Evolutionary conservation across 2,888 invertebrate species (phyloP).

Genomic region (Sussaba pulchella): DNA sequence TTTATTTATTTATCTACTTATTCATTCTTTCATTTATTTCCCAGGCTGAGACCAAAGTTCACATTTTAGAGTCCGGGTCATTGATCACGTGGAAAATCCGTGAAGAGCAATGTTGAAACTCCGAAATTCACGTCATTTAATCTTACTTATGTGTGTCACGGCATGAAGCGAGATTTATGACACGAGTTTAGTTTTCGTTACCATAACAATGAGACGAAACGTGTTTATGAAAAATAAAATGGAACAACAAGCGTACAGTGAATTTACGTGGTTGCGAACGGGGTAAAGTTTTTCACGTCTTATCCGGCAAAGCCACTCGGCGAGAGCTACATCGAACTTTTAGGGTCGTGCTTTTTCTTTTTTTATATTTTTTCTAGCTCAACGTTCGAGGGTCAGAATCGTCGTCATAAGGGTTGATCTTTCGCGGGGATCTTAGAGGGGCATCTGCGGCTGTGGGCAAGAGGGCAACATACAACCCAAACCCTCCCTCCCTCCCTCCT

Average conservation of each 20-base stretch:
- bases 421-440: conserved; percentile 56
- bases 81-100: neutral
- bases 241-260: neutral
- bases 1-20: no score
- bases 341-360: conserved; percentile 10
- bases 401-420: conserved; percentile 74
- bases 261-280: neutral
- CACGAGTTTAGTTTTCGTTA: conserved; percentile 5
- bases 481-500: neutral
- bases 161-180: neutral
- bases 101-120: neutral
- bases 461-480: conserved; percentile 23
- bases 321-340: neutral
- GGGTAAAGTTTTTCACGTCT: neutral
- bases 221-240: conserved; percentile 4
- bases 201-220: neutral
- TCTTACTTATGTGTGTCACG: neutral
- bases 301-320: neutral
- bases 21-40: no score
- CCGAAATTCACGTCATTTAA: neutral
- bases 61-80: neutral
- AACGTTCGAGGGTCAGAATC: conserved; percentile 68
- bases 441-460: neutral
- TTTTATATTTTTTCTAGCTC: neutral
- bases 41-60: no score